Percentiles rank a stretch among this genome's conserved stretches.
Conservation (phyloP, 1,140 invertebrate species). For the Galleria mellonella region DNA sequence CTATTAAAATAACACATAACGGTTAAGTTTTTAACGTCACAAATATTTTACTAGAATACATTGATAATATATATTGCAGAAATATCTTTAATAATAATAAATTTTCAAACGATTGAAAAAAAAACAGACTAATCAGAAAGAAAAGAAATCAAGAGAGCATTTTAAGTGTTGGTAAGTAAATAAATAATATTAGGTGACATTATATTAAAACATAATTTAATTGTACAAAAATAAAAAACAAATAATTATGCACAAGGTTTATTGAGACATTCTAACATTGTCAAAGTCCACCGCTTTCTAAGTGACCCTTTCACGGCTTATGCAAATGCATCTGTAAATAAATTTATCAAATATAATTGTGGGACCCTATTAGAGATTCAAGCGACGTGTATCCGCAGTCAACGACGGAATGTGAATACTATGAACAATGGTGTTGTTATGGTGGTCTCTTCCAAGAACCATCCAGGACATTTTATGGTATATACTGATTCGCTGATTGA, state of each 20-base stretch:
- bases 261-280: not conserved
- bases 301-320: slow-evolving; percentile 54
- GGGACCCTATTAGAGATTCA: slow-evolving; percentile 67
- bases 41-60: too few species aligned
- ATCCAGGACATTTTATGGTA: slow-evolving; percentile 55
- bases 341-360: slow-evolving; percentile 74
- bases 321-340: slow-evolving; percentile 67
- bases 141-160: too few species aligned
- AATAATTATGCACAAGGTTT: too few species aligned
- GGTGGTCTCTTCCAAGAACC: slow-evolving; percentile 69
- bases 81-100: too few species aligned
- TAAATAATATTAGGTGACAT: too few species aligned
- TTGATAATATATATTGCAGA: too few species aligned
- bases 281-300: slow-evolving; percentile 32
- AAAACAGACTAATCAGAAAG: too few species aligned
- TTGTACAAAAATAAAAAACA: too few species aligned
- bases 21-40: too few species aligned
- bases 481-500: slow-evolving; percentile 55
- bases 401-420: slow-evolving; percentile 49
- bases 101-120: too few species aligned
- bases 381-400: slow-evolving; percentile 58
- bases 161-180: too few species aligned
- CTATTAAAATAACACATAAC: not conserved
- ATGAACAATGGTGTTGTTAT: slow-evolving; percentile 58
- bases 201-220: too few species aligned